Evolutionary conservation across 2,113 vertebrate species (phyloP), one percentile per base, ranked within the genome.

Genomic region (Pomatorhinus ruficollis): DNA sequence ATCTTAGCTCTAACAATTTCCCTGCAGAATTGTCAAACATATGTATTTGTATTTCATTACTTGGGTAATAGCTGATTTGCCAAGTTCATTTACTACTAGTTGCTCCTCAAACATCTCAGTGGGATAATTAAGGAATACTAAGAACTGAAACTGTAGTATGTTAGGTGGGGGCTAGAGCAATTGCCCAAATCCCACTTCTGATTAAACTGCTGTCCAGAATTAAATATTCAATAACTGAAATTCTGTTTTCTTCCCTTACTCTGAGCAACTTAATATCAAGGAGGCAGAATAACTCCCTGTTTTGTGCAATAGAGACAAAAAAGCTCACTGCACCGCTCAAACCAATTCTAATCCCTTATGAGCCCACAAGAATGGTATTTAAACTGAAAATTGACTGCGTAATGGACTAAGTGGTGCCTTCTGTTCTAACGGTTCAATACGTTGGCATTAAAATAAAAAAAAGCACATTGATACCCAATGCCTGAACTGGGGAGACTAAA

Each of bases 41-140:
- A 98, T 98, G 98, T 98, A 98, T 98, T 98, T 98, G 98, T 98
- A 98, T 98, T 98, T 98, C 98, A 98, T 98, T 98, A 98, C 97
- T 98, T 97, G 97, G 81, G 97, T 98, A 98, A 98, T 97, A 97
- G 97, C 97, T 97, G 97, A 98, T 98, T 98, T 98, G 97, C 98
- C 98, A 98, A 98, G 96, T 98, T 98, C 98, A 98, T 98, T 98
- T 98, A 97, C 98, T 97, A 98, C 98, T 97, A 98, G 98, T 98
- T 98, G 97, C 97, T 98, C 97, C 95, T 98, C 96, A 98, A 97
- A 98, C 74, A 97, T 98, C 98, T 98, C 98, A 97, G 96, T 96
- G 98, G 98, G 97, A 98, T 98, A 98, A 98, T 98, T 98, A 98
- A 98, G 97, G 94, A 98, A 98, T 98, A 98, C 98, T 98, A 98